Evolutionary conservation across 2,113 vertebrate genomes (phyloP), one percentile per base, ranked within the genome.

Genomic region (Hippocampus guttulatus): DNA sequence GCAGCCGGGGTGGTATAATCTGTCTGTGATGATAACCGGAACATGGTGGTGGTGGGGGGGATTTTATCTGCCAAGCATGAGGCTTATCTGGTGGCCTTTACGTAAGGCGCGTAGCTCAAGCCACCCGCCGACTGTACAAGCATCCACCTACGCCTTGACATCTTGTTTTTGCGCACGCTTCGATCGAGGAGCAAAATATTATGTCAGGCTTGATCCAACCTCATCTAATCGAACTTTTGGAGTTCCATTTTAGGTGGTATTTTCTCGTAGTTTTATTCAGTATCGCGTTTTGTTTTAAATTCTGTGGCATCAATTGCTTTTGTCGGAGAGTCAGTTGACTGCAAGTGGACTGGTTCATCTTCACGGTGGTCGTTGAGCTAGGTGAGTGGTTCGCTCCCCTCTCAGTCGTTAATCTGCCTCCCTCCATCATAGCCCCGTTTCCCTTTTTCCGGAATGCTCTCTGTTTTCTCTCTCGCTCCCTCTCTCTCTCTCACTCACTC

Each of bases 21-120:
- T 84, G 74, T 85, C 81, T 84, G 72, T 27, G 57, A 82, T 33
- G 57, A 81, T 88, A 88, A 81, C 88, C 80, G 82, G 83, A 81
- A 85, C 81, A 77, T 84, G 69, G 2, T 30, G 30, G 30, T 27
- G 25, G 25, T 27, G 33, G 33, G 0, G 33, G 14, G 74, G 69
- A 51, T 79, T 86, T 83, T 84, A 83, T 87, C 83, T 79, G 66
- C 79, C 67, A 71, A 75, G 73, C 77, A 66, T 80, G 74, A 81
- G 76, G 82, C 74, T 87, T 79, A 89, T 81, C 81, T 65, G 77
- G 76, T 62, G 81, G 80, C 80, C 76, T 80, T 73, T 62, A 80
- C 81, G 79, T 77, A 84, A 81, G 83, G 74, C 73, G 84, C 84
- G 83, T 86, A 82, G 77, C 41, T 78, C 76, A 57, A 57, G 73